phyloP scores from a whole-genome alignment of 2,113 vertebrate genomes.

The Lamprologus callipterus region DNA sequence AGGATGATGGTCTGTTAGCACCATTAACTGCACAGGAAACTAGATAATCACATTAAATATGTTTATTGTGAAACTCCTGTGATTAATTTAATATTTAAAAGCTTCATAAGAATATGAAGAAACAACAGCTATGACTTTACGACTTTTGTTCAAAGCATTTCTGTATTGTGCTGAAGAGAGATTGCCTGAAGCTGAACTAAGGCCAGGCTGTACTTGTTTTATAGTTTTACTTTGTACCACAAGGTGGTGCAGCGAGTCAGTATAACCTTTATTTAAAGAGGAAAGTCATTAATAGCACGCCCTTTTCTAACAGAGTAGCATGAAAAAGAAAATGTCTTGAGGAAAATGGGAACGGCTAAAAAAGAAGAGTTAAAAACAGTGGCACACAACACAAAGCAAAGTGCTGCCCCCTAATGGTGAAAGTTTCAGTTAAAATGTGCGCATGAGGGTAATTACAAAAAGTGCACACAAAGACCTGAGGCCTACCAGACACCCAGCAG shows the following conservation, averaged over 20 bases:
- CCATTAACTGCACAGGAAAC: neutral
- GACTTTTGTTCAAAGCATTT: neutral
- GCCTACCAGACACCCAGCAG: neutral
- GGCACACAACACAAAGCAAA: neutral
- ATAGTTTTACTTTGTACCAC: neutral
- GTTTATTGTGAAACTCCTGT: neutral
- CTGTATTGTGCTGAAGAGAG: neutral
- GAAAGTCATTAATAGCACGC: fast-evolving
- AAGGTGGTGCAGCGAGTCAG: neutral
- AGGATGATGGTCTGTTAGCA: neutral
- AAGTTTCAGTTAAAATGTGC: neutral
- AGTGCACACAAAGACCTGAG: neutral
- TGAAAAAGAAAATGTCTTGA: neutral
- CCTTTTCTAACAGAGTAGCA: neutral
- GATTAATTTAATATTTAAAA: neutral
- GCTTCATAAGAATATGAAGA: neutral
- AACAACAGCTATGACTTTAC: neutral
- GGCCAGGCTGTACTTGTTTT: neutral
- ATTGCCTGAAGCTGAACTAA: neutral
- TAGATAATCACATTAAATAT: neutral
- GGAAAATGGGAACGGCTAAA: neutral
- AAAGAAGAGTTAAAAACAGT: neutral
- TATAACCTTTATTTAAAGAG: neutral
- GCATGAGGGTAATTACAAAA: neutral
- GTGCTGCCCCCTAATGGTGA: neutral